phyloP scores from a whole-genome alignment of 1,140 invertebrate genomes.

The Dendrolimus punctatus region DNA sequence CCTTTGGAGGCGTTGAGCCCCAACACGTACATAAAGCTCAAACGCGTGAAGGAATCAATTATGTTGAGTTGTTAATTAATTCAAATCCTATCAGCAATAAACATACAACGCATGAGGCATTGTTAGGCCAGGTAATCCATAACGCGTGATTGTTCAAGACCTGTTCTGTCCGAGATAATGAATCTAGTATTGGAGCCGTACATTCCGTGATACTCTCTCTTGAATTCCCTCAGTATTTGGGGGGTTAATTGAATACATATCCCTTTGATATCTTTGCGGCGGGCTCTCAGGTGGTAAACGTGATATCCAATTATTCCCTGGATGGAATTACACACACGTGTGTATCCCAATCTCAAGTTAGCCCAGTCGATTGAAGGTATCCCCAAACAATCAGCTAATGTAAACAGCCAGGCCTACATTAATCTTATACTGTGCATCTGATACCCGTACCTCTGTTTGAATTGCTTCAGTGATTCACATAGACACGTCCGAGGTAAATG shows the following conservation, averaged over 20 bases:
- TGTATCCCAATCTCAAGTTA: slow-evolving; percentile 17
- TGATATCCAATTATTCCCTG: slow-evolving; percentile 46
- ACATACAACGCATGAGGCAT: no score
- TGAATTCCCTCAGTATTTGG: slow-evolving; percentile 17
- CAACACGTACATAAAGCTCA: no score
- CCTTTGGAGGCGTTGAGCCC: no score
- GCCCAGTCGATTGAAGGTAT: slow-evolving; percentile 24
- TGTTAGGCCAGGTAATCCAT: not conserved
- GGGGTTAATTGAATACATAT: slow-evolving; percentile 43
- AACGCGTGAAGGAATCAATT: no score
- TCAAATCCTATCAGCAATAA: no score
- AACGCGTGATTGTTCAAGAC: slow-evolving; percentile 5
- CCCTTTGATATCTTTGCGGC: slow-evolving; percentile 28
- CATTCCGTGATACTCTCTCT: slow-evolving; percentile 17
- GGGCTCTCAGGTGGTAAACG: slow-evolving; percentile 29
- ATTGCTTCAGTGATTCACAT: no score
- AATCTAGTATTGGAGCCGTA: slow-evolving; percentile 20
- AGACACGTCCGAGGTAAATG: no score
- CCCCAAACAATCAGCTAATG: slow-evolving; percentile 34
- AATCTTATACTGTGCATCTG: slow-evolving; percentile 2
- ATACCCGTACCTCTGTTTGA: no score
- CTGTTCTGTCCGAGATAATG: slow-evolving; percentile 29
- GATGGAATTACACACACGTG: slow-evolving; percentile 19
- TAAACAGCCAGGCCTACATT: slow-evolving; percentile 21
- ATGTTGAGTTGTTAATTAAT: no score